Conservation (phyloP, 2,113 vertebrate species). For the Salvelinus sp. region DNA sequence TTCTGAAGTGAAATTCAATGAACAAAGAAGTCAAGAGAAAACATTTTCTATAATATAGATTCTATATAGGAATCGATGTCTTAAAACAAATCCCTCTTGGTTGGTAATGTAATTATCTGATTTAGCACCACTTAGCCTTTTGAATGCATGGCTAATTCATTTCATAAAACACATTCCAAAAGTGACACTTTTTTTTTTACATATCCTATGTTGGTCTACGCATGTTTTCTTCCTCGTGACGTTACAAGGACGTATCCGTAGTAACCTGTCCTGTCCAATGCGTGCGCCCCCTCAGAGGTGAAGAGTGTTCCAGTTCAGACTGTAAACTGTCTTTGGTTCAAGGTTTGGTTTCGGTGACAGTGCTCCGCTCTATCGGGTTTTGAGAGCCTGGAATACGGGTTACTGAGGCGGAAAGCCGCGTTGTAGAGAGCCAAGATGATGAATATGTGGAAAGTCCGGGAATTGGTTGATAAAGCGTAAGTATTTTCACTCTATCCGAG, state of each 20-base stretch:
- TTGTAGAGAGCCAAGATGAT: conserved; percentile 78
- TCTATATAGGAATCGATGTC: no score
- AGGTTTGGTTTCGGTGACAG: conserved; percentile 61
- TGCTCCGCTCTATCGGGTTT: conserved; percentile 11
- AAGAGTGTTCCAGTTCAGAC: conserved; percentile 64
- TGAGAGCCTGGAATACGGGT: conserved; percentile 53
- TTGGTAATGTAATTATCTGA: background rate
- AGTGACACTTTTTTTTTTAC: conserved; percentile 21
- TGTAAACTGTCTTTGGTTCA: conserved; percentile 49
- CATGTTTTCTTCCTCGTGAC: conserved; percentile 46
- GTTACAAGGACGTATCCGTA: conserved; percentile 54
- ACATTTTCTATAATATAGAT: no score
- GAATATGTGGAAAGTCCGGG: conserved; percentile 95
- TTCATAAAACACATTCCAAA: no score
- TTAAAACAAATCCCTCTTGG: no score
- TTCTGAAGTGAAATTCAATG: no score
- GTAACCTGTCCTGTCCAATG: conserved; percentile 61
- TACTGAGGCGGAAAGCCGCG: conserved; percentile 58
- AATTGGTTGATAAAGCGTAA: conserved; percentile 96
- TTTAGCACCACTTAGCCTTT: background rate
- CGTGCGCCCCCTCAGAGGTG: conserved; percentile 65
- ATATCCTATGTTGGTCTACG: conserved; percentile 48
- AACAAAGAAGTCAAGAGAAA: no score
- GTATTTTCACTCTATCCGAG: conserved; percentile 58
- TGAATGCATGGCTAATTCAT: no score